Base-by-base conservation (phyloP, 1,140 invertebrate genomes). In the Anadara kagoshimensis region DNA sequence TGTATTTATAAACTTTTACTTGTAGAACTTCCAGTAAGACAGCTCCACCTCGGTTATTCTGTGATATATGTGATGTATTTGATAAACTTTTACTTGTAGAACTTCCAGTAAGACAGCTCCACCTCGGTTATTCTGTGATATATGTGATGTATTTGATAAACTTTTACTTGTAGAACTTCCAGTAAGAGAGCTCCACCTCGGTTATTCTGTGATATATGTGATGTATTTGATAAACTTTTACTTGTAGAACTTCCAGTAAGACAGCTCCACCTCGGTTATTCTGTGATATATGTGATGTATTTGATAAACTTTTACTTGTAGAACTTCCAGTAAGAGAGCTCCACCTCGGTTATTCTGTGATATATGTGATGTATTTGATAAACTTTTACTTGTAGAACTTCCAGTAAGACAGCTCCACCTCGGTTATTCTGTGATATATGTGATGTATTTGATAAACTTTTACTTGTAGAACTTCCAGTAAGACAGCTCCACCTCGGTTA, bases 331-430 rank as follows among this genome's bases (percentile, higher is more conserved):
- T 16, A 49, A 43, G 12, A 69, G 78, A 26, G 73, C 79, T 22
- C 79, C 86, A 11, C 86, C 95, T 36, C 93, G 97, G 54, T 89
- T 97, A 78, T 99, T 96, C 90, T 99, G 97, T 91, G 97, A 98
- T 36, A 36, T 36, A 36, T 36, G 29, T 36, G 7, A 36, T 36
- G 29, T 36, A n/a, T n/a, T n/a, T n/a, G n/a, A n/a, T n/a, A n/a
- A n/a, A n/a, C n/a, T 36, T 36, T 36, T 3, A 36, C 29, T 80
- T 70, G 36, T 54, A 79, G 76, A 47, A 83, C 92, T 43, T 64
- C 73, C 18, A 69, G 66, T 16, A 49, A 43, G 12, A 69, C 77
- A 26, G 73, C 79, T 22, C 79, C 86, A 11, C 86, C 95, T 36
- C 93, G 97, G 54, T 89, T 97, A 78, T 99, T 96, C 90, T 99